phyloP scores from a whole-genome alignment of 2,113 vertebrate species.

The Hemiprocne comata region DNA sequence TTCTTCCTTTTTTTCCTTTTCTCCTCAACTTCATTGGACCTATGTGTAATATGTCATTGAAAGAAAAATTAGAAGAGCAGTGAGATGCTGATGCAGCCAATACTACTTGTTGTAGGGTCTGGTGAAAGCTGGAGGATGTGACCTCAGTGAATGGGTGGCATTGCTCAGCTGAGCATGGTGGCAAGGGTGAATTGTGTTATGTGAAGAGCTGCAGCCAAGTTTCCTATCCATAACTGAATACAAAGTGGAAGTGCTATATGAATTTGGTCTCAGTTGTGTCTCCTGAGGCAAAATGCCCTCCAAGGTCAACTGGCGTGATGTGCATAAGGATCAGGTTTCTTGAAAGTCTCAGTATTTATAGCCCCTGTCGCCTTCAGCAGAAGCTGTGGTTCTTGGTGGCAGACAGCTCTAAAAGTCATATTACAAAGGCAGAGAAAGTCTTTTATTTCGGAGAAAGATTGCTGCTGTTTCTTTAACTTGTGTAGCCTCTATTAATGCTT shows the following conservation, averaged over 20 bases:
- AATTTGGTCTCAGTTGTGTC: neutral
- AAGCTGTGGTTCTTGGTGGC: neutral
- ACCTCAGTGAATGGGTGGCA: neutral
- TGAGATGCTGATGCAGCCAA: neutral
- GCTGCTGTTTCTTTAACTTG: neutral
- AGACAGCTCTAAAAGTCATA: neutral
- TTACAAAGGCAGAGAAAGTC: neutral
- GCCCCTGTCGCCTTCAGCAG: neutral
- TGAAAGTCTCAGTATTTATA: neutral
- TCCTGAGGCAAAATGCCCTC: neutral
- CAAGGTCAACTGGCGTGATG: neutral
- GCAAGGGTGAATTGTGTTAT: neutral
- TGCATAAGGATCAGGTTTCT: neutral
- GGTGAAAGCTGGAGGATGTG: neutral
- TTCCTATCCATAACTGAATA: neutral
- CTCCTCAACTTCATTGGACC: neutral
- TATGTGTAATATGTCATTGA: neutral
- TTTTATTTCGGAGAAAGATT: neutral
- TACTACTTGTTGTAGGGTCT: neutral
- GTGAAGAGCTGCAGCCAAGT: neutral
- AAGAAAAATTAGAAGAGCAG: neutral
- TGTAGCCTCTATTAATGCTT: neutral
- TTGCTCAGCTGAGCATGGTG: rapidly evolving
- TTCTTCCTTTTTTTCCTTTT: rapidly evolving
- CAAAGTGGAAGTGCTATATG: neutral